These are phyloP conservation scores for Bombus fervidus DNA, from an alignment of 1,140 invertebrate species.

Conservation along the genomic window DNA sequence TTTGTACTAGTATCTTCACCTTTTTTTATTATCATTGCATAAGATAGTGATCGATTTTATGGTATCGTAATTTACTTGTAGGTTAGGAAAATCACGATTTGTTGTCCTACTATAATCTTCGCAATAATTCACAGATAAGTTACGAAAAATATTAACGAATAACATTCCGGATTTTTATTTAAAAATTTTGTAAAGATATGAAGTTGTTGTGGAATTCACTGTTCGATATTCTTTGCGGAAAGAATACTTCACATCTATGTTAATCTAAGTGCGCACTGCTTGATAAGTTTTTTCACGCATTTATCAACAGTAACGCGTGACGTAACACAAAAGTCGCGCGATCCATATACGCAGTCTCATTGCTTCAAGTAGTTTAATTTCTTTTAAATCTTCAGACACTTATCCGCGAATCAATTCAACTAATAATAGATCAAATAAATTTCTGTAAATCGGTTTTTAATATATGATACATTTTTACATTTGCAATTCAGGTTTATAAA, in stretches of 20 bases:
- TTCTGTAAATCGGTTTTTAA: neutral
- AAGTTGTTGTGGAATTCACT: neutral
- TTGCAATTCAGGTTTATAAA: neutral
- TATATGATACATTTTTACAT: neutral
- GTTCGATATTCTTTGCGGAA: neutral
- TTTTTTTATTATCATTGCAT: neutral
- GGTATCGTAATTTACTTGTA: neutral
- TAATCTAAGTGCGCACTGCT: neutral
- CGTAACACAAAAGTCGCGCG: slow-evolving; percentile 15
- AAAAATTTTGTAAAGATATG: neutral
- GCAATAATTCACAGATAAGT: neutral
- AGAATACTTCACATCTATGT: neutral
- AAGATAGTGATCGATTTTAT: neutral
- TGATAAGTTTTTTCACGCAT: slow-evolving; percentile 21
- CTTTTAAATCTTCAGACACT: neutral
- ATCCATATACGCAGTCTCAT: neutral
- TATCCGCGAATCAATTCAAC: too few relatives aligned
- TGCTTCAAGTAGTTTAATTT: neutral
- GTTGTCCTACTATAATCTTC: neutral
- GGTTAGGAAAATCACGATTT: neutral
- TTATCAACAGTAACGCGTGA: slow-evolving; percentile 43
- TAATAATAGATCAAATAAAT: neutral
- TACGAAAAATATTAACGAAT: neutral
- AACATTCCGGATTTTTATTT: neutral
- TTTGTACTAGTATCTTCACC: neutral